Evolutionary conservation across 1,140 invertebrate species (phyloP).

Genomic region (Trachymyrmex septentrionalis): DNA sequence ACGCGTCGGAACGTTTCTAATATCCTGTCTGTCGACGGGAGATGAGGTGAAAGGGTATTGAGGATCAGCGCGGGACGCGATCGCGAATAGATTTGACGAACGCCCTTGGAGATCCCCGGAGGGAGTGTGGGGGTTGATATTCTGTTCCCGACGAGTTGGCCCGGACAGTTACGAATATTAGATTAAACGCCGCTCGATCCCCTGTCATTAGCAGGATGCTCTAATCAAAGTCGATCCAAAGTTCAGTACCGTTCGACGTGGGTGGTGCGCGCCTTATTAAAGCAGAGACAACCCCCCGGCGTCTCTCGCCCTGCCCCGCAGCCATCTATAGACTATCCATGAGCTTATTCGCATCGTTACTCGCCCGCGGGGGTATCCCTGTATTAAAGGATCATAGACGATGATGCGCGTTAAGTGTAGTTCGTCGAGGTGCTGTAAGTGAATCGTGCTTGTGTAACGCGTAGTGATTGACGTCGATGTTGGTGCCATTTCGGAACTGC

Average conservation of each 20-base stretch:
- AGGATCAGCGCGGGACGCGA: constrained; percentile 48
- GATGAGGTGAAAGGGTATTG: constrained; percentile 57
- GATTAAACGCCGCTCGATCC: constrained; percentile 83
- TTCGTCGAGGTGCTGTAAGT: constrained; percentile 53
- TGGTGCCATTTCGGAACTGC: background rate
- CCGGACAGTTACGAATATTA: constrained; percentile 83
- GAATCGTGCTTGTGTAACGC: constrained; percentile 47
- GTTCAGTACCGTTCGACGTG: constrained; percentile 73
- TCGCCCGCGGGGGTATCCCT: constrained; percentile 51
- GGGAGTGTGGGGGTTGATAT: constrained; percentile 69
- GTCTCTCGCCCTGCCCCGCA: constrained; percentile 22
- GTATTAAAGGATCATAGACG: constrained; percentile 69
- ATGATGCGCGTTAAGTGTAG: constrained; percentile 64
- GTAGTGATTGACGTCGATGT: constrained; percentile 28
- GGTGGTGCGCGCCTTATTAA: constrained; percentile 79
- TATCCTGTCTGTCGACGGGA: constrained; percentile 58
- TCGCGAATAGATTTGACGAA: constrained; percentile 50
- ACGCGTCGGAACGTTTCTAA: constrained; percentile 59
- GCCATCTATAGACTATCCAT: constrained; percentile 50
- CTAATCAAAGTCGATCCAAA: constrained; percentile 84
- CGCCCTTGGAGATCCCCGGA: constrained; percentile 56
- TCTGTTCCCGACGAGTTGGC: constrained; percentile 76
- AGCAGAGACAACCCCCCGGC: constrained; percentile 71
- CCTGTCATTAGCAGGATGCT: constrained; percentile 83
- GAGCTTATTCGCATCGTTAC: constrained; percentile 66